These are phyloP conservation scores for Gymnocephalus cernua DNA, from an alignment of 2,113 vertebrate species.

Conservation along the genomic window DNA sequence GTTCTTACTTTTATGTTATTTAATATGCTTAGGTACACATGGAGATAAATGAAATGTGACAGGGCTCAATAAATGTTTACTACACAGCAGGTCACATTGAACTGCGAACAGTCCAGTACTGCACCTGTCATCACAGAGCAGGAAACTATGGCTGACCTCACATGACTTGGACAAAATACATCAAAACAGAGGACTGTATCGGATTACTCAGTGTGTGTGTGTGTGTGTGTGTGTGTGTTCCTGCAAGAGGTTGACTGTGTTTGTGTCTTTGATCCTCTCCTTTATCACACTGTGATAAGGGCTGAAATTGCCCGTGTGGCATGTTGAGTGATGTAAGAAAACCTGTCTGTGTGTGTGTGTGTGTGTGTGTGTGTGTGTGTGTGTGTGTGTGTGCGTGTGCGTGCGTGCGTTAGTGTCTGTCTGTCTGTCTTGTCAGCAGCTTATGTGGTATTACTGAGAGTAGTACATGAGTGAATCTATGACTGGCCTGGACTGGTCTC, in stretches of 20 bases:
- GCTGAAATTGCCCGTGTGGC: constrained; percentile 13
- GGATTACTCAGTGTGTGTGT: constrained; percentile 11
- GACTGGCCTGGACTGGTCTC: constrained; percentile 5
- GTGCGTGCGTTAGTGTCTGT: too few species aligned
- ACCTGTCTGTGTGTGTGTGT: constrained; percentile 6
- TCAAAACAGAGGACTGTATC: constrained; percentile 3
- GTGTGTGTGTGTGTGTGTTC: constrained; percentile 20
- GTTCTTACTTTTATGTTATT: constrained; percentile 27
- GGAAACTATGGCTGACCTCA: constrained; percentile 38
- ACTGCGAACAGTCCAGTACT: constrained; percentile 1
- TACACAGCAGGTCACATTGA: constrained; percentile 48
- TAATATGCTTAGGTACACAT: constrained; percentile 22
- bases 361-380: not conserved
- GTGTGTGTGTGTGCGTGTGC: not conserved
- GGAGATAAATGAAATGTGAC: constrained; percentile 49
- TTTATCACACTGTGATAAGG: constrained; percentile 24
- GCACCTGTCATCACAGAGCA: constrained; percentile 17
- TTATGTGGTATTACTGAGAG: constrained; percentile 32
- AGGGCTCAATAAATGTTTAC: constrained; percentile 54
- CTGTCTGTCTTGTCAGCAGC: constrained; percentile 23
- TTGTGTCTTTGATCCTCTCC: constrained; percentile 37
- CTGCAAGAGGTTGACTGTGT: constrained; percentile 2
- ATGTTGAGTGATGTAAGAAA: constrained; percentile 5
- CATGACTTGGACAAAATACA: constrained; percentile 18
- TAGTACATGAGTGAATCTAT: constrained; percentile 14